A percentile compares a stretch with the other conserved stretches of the same genome.
Evolutionary conservation across 2,888 invertebrate genomes (phyloP).

Genomic region (Nomada ruficornis): DNA sequence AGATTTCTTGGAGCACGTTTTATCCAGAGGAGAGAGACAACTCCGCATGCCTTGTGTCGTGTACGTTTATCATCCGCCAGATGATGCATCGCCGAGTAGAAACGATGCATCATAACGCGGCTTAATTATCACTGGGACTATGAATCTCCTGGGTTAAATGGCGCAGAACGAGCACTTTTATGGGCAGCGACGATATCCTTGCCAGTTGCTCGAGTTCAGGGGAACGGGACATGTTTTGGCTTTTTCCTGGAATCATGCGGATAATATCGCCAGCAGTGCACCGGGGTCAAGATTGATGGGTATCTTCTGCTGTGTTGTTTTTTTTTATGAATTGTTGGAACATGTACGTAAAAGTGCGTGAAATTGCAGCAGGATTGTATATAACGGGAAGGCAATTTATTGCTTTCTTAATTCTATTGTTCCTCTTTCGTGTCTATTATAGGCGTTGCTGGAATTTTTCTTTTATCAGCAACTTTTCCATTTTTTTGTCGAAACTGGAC

Average conservation of each 20-base stretch:
- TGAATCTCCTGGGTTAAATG: conserved; percentile 42
- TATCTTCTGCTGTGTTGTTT: too few species aligned
- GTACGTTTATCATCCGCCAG: conserved; percentile 50
- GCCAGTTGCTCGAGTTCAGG: background rate
- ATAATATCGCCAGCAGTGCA: background rate
- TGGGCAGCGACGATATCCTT: background rate
- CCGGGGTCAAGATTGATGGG: too few species aligned
- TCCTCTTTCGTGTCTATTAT: too few species aligned
- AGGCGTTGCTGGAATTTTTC: too few species aligned
- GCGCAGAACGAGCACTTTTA: conserved; percentile 24
- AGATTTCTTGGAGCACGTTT: conserved; percentile 21
- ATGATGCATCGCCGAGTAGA: conserved; percentile 50
- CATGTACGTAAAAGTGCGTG: too few species aligned
- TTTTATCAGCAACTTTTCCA: too few species aligned
- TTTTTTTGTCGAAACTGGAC: too few species aligned
- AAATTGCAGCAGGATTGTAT: too few species aligned
- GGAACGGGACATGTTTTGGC: background rate
- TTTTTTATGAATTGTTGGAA: too few species aligned
- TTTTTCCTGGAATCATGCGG: background rate
- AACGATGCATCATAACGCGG: conserved; percentile 53
- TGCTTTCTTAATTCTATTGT: too few species aligned
- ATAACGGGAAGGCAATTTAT: too few species aligned
- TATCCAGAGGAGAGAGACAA: conserved; percentile 7
- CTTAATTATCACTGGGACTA: conserved; percentile 49
- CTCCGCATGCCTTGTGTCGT: background rate